These are phyloP conservation scores for Hylomyscus alleni DNA, from an alignment of 2,797 vertebrate species.

Conservation along the genomic window DNA sequence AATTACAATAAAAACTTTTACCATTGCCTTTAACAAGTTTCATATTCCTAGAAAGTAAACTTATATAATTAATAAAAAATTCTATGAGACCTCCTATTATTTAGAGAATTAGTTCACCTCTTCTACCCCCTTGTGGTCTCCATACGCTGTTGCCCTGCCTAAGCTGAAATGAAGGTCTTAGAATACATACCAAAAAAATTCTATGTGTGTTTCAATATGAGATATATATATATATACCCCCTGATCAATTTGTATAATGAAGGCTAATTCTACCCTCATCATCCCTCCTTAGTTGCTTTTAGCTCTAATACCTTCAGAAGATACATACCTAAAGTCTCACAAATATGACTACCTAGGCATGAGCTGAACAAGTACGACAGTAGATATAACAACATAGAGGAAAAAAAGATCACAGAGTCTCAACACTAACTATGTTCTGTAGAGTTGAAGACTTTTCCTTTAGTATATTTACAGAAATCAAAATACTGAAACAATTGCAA, in stretches of 20 bases:
- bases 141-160: neutral
- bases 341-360: neutral
- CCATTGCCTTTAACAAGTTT: slow-evolving; percentile 89
- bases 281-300: too few species aligned
- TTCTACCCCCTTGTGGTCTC: slow-evolving; percentile 49
- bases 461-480: neutral
- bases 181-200: neutral
- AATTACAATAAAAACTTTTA: slow-evolving; percentile 88
- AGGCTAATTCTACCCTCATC: neutral
- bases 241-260: neutral
- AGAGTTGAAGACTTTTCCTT: neutral
- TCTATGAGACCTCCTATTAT: neutral
- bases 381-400: neutral
- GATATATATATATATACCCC: neutral
- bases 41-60: slow-evolving; percentile 86
- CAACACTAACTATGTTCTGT: neutral
- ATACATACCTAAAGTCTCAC: neutral
- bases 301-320: neutral
- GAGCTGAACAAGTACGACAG: too few species aligned
- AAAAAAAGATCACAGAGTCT: neutral
- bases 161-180: neutral
- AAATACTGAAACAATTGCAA: neutral
- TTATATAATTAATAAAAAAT: neutral
- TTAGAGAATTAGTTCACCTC: neutral
- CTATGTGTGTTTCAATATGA: neutral